Conservation (phyloP, 2,888 invertebrate genomes). For the Agrilus mali region DNA sequence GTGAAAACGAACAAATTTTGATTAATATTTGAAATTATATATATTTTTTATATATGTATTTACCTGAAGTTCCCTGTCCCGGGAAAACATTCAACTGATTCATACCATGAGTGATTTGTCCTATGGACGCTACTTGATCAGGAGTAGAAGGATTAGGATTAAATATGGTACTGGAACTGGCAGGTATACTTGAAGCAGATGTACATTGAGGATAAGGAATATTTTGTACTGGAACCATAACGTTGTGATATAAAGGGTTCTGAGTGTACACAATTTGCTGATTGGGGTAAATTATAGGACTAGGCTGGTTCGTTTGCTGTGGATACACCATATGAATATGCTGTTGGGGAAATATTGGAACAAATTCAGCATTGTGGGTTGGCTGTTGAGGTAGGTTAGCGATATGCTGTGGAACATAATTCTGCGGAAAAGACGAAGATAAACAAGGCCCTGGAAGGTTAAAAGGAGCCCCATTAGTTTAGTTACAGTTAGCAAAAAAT, state of each 20-base stretch:
- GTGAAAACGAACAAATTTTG: background rate
- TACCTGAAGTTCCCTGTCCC: too few relatives aligned
- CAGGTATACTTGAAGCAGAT: slow-evolving; percentile 24
- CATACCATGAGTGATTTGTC: slow-evolving; percentile 4
- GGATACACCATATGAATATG: slow-evolving; percentile 15
- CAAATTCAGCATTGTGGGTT: slow-evolving; percentile 12
- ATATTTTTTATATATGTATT: too few relatives aligned
- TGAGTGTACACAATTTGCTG: slow-evolving; percentile 25
- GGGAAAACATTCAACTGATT: background rate
- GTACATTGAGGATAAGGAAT: slow-evolving; percentile 19
- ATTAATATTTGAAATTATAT: too few relatives aligned
- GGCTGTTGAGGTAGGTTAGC: slow-evolving; percentile 9
- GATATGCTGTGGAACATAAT: slow-evolving; percentile 7
- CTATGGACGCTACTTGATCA: slow-evolving; percentile 7
- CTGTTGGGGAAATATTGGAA: slow-evolving; percentile 15
- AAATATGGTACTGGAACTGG: slow-evolving; percentile 11
- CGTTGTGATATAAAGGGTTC: slow-evolving; percentile 11
- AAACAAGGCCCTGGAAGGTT: slow-evolving; percentile 14
- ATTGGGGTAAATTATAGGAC: slow-evolving; percentile 21
- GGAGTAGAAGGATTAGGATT: slow-evolving; percentile 7
- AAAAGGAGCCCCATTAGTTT: slow-evolving; percentile 4
- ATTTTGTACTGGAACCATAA: slow-evolving; percentile 10
- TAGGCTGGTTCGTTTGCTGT: slow-evolving; percentile 13
- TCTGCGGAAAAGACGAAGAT: slow-evolving; percentile 10
- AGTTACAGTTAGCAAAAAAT: background rate